Evolutionary conservation across 2,113 vertebrate species (phyloP), one percentile per base, ranked within the genome.

Genomic region (Aspidoscelis tigris): DNA sequence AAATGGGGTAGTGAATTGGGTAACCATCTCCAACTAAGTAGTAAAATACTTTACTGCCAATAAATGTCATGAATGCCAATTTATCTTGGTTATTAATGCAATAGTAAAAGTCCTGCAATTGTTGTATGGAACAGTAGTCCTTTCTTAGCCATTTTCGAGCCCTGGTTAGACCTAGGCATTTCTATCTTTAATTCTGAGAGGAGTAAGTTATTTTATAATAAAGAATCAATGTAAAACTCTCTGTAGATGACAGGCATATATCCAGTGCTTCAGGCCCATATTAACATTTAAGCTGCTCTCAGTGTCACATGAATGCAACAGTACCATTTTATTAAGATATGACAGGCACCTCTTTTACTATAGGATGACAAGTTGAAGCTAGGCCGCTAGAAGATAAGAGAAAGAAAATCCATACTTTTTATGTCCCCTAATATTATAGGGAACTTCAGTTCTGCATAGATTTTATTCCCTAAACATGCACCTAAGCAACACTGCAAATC

Each of bases 281-380:
- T 73, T 76, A 75, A 22, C 33, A n/a, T 53, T 3, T 4, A 33
- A 75, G 16, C n/a, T 80, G 50, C 1, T 76, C 4, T 12, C 84
- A 2, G 24, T 21, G 64, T 77, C 0, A 0, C 78, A 39, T 64
- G 41, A 68, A 0, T 81, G 76, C 85, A 64, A 76, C 81, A 55
- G 16, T 4, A 7, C 33, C 20, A 0, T 87, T 88, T 80, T 68
- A 73, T 83, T 73, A 22, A 26, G 75, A 76, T 81, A 74, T 64
- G 61, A 2, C 72, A 58, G 78, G 2, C 3, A 2, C 68, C 84
- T 22, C 55, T 86, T 90, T 47, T 84, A 53, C 24, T 70, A 12
- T 26, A 73, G 33, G 33, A 78, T 10, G 10, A 73, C 21, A 77
- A 50, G 66, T 44, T 71, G 18, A 71, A 84, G 66, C 10, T 68